Base-by-base conservation (phyloP, 92 coral and sea anemone genomes). In the Epizoanthus stellaris region DNA sequence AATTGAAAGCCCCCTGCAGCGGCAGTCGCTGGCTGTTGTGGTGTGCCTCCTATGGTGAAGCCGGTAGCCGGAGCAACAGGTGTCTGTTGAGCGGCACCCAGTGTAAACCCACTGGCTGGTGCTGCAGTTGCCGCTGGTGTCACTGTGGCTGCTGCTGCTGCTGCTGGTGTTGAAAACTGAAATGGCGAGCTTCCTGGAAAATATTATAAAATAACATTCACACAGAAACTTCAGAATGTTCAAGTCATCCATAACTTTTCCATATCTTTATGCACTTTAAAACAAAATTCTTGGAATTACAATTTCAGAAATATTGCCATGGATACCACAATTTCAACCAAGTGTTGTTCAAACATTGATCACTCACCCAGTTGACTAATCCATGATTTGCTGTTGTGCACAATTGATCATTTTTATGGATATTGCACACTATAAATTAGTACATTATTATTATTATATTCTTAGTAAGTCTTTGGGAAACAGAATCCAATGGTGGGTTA, bases 51-150 rank as follows among this genome's bases (percentile, higher is more conserved):
- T 3, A 75, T 54, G 7, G 38, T n/a, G 8, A 93, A 87, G 23
- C 91, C 90, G 47, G 91, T 49, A 4, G 85, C 19, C 16, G 85
- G 14, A 42, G 92, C 75, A 42, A 91, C 25, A n/a, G 87, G 59
- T 16, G 84, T 63, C 67, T 87, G 54, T 40, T 80, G 61, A 15
- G 87, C 5, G 10, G 75, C 49, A 9, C 68, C 71, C 30, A 74
- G 62, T n/a, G 64, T 75, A 68, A 76, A 89, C 4, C 80, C 39
- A 59, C 85, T 69, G n/a, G 69, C 76, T 23, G 80, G 17, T 0
- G 87, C 73, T 67, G 88, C 20, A 7, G 77, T 13, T 5, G 59
- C 71, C 5, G 59, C 20, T 3, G 81, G 2, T 39, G 81, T 49
- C 6, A 88, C 19, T 49, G 89, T 38, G 49, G 90, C 19, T 49